Conservation (phyloP, 2,888 invertebrate species). For the Aplocera efformata region DNA sequence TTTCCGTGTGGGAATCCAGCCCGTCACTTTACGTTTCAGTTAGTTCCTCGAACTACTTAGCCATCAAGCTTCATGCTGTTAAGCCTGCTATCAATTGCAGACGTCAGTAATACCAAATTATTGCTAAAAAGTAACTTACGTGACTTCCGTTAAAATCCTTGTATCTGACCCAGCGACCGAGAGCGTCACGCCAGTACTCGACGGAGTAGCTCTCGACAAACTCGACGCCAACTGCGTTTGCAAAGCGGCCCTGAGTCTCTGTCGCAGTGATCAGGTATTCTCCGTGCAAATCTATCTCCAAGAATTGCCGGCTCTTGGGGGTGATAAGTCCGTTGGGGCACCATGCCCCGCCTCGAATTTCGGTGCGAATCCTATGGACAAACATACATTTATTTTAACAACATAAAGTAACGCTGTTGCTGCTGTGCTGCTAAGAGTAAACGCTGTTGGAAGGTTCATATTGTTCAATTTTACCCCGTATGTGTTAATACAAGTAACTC, state of each 20-base stretch:
- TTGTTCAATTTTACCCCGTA: no score
- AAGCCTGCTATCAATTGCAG: no score
- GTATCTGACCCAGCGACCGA: slow-evolving; percentile 88
- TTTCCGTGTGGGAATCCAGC: no score
- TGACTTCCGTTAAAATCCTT: slow-evolving; percentile 88
- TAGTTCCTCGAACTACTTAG: no score
- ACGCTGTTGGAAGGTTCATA: no score
- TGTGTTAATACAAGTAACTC: no score
- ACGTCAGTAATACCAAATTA: no score
- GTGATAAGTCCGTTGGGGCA: slow-evolving; percentile 92
- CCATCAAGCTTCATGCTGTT: no score
- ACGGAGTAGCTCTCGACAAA: slow-evolving; percentile 91
- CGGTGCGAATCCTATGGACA: slow-evolving; percentile 86
- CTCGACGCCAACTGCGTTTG: slow-evolving; percentile 94
- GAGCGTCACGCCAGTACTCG: slow-evolving; percentile 87
- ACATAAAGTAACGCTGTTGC: no score
- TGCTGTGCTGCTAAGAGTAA: no score
- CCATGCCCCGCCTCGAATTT: slow-evolving; percentile 95
- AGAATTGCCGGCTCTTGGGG: slow-evolving; percentile 87
- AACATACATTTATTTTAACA: slow-evolving; percentile 5
- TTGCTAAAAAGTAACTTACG: slow-evolving; percentile 68
- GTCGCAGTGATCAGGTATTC: slow-evolving; percentile 90
- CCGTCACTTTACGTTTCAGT: no score
- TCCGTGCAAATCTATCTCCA: slow-evolving; percentile 88
- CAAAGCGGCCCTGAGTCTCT: slow-evolving; percentile 95